Evolutionary conservation across 2,113 vertebrate genomes (phyloP).

Genomic region (Pituophis catenifer): DNA sequence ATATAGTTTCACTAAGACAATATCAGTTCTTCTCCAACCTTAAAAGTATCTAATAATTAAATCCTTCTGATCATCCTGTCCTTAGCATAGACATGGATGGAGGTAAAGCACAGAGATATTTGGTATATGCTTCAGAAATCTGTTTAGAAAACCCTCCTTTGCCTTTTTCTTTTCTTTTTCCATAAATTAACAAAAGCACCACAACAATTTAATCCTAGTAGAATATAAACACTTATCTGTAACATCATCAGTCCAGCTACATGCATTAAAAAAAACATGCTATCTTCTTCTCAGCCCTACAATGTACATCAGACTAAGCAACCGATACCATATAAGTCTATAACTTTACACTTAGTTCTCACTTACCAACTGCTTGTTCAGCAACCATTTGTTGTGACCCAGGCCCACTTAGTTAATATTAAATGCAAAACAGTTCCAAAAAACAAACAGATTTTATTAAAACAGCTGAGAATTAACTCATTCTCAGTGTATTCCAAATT

Average conservation of each 20-base stretch:
- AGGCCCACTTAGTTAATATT: too few relatives aligned
- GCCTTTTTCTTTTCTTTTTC: background rate
- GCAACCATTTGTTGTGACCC: background rate
- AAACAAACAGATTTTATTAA: too few relatives aligned
- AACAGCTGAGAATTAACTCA: too few relatives aligned
- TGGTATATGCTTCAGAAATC: slow-evolving; percentile 1
- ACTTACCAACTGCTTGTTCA: background rate
- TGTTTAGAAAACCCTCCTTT: background rate
- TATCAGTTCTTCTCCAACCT: slow-evolving; percentile 41
- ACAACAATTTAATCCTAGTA: background rate
- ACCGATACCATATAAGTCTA: background rate
- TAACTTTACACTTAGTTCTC: background rate
- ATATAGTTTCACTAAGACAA: slow-evolving; percentile 40
- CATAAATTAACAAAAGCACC: background rate
- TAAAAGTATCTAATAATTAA: slow-evolving; percentile 59
- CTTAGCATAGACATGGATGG: slow-evolving; percentile 52
- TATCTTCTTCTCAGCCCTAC: background rate
- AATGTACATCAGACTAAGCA: background rate
- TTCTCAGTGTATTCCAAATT: too few relatives aligned
- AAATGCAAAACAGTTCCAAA: too few relatives aligned
- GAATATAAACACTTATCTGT: background rate
- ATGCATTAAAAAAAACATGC: background rate
- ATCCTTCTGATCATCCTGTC: slow-evolving; percentile 44
- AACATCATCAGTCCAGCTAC: background rate
- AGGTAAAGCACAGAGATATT: slow-evolving; percentile 32